Percentiles rank a stretch among this genome's conserved stretches.
phyloP scores from a whole-genome alignment of 2,113 vertebrate species.

The Puntigrus tetrazona region DNA sequence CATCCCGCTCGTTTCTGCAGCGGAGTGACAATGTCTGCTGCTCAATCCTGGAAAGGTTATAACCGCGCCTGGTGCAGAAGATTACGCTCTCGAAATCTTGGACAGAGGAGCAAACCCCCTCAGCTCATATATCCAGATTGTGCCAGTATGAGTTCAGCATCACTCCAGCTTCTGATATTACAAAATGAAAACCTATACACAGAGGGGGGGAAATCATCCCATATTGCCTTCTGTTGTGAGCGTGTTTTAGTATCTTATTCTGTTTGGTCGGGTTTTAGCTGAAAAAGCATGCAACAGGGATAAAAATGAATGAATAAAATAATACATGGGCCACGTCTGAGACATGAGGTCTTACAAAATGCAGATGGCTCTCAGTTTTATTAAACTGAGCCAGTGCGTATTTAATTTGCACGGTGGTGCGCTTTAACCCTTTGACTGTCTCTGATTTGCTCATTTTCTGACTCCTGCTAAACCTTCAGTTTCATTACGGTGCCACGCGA shows the following conservation, averaged over 20 bases:
- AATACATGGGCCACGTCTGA: background rate
- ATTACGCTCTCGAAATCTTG: slow-evolving; percentile 25
- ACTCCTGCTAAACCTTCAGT: background rate
- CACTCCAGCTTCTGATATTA: slow-evolving; percentile 5
- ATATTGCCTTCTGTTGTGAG: background rate
- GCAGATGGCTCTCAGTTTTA: background rate
- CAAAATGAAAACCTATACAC: background rate
- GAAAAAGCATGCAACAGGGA: background rate
- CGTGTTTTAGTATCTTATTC: slow-evolving; percentile 22
- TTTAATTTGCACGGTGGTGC: background rate
- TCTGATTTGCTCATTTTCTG: background rate
- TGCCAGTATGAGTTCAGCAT: background rate
- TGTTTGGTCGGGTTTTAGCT: background rate
- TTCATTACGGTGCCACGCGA: background rate
- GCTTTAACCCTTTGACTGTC: background rate
- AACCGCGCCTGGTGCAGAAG: background rate
- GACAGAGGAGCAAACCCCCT: slow-evolving; percentile 24
- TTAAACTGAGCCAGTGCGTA: background rate
- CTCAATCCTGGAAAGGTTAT: background rate
- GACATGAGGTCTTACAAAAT: background rate
- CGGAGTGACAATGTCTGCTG: background rate
- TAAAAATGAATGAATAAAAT: background rate
- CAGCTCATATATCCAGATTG: slow-evolving; percentile 5
- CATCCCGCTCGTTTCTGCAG: background rate
- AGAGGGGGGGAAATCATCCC: background rate